Evolutionary conservation across 2,113 vertebrate species (phyloP).

Genomic region (Cichladusa arquata): DNA sequence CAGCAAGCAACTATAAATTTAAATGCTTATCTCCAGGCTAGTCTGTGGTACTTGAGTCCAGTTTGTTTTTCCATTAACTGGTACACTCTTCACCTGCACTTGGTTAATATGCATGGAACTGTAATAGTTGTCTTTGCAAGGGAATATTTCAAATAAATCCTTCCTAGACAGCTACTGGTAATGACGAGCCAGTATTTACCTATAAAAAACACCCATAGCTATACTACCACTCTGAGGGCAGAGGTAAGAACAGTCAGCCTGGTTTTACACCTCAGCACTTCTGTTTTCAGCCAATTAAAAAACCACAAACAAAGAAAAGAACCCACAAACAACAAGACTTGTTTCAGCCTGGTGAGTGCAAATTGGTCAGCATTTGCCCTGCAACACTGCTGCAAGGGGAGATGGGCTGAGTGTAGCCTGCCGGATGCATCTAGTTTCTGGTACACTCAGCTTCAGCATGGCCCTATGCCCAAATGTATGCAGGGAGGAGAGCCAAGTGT

Average conservation of each 20-base stretch:
- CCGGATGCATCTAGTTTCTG: neutral
- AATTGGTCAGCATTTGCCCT: accelerated
- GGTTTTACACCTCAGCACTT: neutral
- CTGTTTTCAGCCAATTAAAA: neutral
- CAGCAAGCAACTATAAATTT: neutral
- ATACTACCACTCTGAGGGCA: neutral
- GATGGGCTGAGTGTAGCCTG: neutral
- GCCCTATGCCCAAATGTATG: neutral
- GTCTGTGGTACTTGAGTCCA: neutral
- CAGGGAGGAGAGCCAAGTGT: neutral
- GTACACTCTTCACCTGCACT: neutral
- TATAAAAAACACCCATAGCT: neutral
- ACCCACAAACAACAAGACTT: neutral
- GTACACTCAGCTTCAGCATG: neutral
- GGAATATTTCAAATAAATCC: neutral
- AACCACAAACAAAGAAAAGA: neutral
- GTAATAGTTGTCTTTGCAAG: neutral
- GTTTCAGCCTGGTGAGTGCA: neutral
- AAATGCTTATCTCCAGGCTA: neutral
- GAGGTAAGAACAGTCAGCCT: neutral
- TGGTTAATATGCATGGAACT: neutral
- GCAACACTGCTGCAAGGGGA: accelerated
- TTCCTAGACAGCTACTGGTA: neutral
- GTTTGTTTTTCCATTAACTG: neutral
- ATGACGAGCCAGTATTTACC: neutral